Evolutionary conservation across 2,888 invertebrate species (phyloP), one percentile per base, ranked within the genome.

Genomic region (Scaptomyza cyrtandrae): DNA sequence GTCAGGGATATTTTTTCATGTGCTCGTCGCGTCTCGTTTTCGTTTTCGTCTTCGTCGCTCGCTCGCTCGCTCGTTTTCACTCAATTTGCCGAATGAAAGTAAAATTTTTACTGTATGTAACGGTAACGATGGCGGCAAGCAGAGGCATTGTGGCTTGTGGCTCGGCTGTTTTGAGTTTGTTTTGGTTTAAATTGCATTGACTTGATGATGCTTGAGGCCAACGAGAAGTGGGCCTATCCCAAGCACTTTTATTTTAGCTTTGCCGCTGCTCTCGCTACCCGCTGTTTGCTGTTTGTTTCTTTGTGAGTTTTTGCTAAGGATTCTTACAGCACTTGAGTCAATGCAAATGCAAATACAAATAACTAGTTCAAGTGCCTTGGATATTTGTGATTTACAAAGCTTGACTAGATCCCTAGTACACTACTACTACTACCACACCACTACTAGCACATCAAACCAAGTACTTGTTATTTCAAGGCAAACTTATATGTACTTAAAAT

Each of bases 141-240:
- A 31, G 41, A 35, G 46, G 29, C 14, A 55, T 16, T 49, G 50
- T 48, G 50, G 61, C 69, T 70, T 56, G 44, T 53, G 46, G 50
- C 75, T 86, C 71, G 86, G 71, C 68, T 49, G 78, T 88, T 88
- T 88, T 88, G 85, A 88, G 89, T 85, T 85, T 85, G 89, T 88
- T 85, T 86, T 85, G 87, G 85, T 78, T 85, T 75, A 86, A 85
- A 84, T 88, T 88, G 87, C 81, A 86, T 88, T 84, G 76, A 72
- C 76, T 76, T 81, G 75, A 80, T 75, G 75, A 71, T 75, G 80
- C 83, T 85, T 75, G 66, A 74, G 81, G 53, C 71, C 58, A 57
- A 54, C 41, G 48, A 64, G 59, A 82, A 87, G 88, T 89, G 76
- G 89, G 89, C 88, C 86, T 86, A 86, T 86, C 88, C 86, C 88